phyloP scores from a whole-genome alignment of 2,113 vertebrate species.

The Cyprinodon tularosa region DNA sequence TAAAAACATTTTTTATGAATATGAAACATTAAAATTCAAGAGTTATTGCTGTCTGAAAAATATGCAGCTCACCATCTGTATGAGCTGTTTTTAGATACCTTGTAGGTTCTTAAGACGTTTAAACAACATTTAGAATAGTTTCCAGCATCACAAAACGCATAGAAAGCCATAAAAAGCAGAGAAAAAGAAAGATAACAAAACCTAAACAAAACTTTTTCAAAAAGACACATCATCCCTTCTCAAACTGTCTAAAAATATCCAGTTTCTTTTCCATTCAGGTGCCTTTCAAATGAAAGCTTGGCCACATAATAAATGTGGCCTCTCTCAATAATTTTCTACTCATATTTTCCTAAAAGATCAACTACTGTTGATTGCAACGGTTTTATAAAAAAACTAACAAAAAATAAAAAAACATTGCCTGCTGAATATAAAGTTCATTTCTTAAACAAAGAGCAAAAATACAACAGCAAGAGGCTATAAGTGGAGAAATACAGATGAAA shows the following conservation, averaged over 20 bases:
- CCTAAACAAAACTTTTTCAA: not conserved
- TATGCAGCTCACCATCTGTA: not conserved
- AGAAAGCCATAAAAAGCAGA: not conserved
- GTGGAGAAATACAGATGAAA: too few species aligned
- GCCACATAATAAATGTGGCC: not conserved
- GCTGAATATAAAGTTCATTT: too few species aligned
- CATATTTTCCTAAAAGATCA: not conserved
- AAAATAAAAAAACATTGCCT: too few species aligned
- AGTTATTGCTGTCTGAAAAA: not conserved
- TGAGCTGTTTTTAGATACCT: not conserved
- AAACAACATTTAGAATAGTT: not conserved
- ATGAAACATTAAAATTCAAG: not conserved
- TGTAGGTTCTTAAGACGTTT: not conserved
- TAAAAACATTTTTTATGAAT: not conserved
- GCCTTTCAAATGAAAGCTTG: not conserved
- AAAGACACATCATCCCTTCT: not conserved
- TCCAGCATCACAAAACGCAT: not conserved
- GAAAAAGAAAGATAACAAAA: not conserved
- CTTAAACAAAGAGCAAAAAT: too few species aligned
- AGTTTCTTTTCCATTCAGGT: not conserved
- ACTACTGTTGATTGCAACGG: too few species aligned
- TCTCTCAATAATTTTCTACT: not conserved
- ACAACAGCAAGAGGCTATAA: too few species aligned
- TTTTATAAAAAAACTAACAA: too few species aligned
- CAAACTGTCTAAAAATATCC: not conserved